Conservation (phyloP, 1,140 invertebrate genomes). For the Danaus melanippus region DNA sequence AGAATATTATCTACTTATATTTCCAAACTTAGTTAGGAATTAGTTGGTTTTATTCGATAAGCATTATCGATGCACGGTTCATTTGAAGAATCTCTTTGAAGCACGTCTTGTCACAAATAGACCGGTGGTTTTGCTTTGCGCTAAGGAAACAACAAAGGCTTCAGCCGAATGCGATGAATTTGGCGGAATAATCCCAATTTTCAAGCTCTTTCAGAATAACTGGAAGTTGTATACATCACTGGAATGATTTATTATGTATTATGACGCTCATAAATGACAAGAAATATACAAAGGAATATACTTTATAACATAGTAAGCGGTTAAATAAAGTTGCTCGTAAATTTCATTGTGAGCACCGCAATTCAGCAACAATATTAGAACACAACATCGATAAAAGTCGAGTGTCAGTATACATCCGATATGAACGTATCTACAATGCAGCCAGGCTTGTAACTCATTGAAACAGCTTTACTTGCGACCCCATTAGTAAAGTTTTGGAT, state of each 20-base stretch:
- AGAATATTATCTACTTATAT: no score
- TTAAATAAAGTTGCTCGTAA: no score
- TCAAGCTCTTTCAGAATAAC: conserved; percentile 14
- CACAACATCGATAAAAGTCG: background rate
- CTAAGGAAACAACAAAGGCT: conserved; percentile 14
- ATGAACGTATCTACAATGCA: conserved; percentile 22
- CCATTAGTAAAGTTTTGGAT: conserved; percentile 36
- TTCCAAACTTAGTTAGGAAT: no score
- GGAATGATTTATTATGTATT: no score
- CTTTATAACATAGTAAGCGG: no score
- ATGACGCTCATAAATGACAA: no score
- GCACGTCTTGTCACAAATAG: conserved; percentile 18
- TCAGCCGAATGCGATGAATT: conserved; percentile 18
- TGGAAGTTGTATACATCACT: no score
- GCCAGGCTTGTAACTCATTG: conserved; percentile 23
- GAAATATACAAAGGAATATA: no score
- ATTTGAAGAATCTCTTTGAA: conserved; percentile 32
- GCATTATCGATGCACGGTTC: conserved; percentile 28
- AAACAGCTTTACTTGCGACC: conserved; percentile 30
- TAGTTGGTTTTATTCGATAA: conserved; percentile 14
- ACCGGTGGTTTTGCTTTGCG: background rate
- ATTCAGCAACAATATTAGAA: no score
- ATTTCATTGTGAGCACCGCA: no score
- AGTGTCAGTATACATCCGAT: conserved; percentile 6
- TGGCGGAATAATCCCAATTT: conserved; percentile 22